Percentiles rank a stretch among this genome's conserved stretches.
Conservation (phyloP, 1,140 invertebrate genomes). For the Drosophila mayri region DNA sequence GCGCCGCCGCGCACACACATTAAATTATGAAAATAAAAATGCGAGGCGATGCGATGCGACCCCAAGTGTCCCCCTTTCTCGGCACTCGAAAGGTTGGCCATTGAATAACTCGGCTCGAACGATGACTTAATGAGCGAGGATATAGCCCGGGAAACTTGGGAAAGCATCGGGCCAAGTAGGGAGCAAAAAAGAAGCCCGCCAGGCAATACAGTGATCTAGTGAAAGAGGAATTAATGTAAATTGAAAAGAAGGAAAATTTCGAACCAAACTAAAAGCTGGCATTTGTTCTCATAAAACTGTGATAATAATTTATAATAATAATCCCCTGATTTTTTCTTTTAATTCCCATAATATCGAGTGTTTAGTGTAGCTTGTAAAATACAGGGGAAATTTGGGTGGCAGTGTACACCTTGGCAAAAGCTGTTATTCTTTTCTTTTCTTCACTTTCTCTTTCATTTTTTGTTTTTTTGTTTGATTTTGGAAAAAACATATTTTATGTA, state of each 20-base stretch:
- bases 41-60: constrained; percentile 24
- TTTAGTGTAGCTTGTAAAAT: not conserved
- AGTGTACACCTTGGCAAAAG: constrained; percentile 6
- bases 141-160: constrained; percentile 39
- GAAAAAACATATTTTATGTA: constrained; percentile 68
- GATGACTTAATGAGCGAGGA: constrained; percentile 78
- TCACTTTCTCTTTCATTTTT: not conserved
- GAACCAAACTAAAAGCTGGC: too few relatives aligned
- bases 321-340: accelerated
- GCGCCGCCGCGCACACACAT: constrained; percentile 60
- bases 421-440: constrained; percentile 13
- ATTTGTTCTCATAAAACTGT: not conserved
- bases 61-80: constrained; percentile 23
- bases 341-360: not conserved
- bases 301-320: not conserved
- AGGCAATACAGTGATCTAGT: not conserved
- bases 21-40: constrained; percentile 81
- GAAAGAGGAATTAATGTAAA: too few relatives aligned
- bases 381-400: not conserved
- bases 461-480: constrained; percentile 11
- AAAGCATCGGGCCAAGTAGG: not conserved
- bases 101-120: constrained; percentile 76
- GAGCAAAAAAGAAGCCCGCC: not conserved
- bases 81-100: constrained; percentile 76
- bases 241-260: too few relatives aligned